Percentiles rank a stretch among this genome's conserved stretches.
Conservation (phyloP, 1,140 invertebrate genomes). For the Drosophila arawakana region DNA sequence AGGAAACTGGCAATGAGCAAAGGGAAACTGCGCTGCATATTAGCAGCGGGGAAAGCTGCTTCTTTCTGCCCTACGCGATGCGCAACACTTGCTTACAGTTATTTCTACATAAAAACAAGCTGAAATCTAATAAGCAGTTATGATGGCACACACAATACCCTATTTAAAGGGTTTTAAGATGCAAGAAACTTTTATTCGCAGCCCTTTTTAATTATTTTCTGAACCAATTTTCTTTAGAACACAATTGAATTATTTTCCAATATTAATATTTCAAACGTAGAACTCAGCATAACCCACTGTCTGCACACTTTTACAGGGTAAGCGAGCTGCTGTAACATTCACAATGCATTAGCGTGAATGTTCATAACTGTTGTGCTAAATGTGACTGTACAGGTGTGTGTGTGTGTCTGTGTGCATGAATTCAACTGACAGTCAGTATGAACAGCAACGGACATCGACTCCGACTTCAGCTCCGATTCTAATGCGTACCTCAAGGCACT, state of each 20-base stretch:
- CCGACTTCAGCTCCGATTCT: slow-evolving; percentile 39
- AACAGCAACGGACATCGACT: slow-evolving; percentile 12
- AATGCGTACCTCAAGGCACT: slow-evolving; percentile 73
- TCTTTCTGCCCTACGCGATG: slow-evolving; percentile 24
- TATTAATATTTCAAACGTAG: background rate
- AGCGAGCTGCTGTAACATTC: slow-evolving; percentile 67
- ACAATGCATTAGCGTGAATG: slow-evolving; percentile 78
- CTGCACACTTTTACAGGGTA: slow-evolving; percentile 8
- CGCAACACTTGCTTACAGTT: slow-evolving; percentile 49
- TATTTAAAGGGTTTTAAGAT: background rate
- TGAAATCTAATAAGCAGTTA: background rate
- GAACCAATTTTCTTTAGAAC: background rate
- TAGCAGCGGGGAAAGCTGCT: slow-evolving; percentile 38
- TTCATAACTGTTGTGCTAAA: slow-evolving; percentile 69
- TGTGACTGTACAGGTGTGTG: slow-evolving; percentile 21
- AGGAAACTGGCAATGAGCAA: background rate
- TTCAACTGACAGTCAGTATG: slow-evolving; percentile 53
- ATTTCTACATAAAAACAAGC: slow-evolving; percentile 49
- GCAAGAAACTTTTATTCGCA: background rate
- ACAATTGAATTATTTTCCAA: background rate
- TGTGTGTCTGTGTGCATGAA: slow-evolving; percentile 12
- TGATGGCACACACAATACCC: slow-evolving; percentile 18
- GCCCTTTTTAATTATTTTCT: background rate
- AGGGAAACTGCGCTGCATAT: slow-evolving; percentile 26
- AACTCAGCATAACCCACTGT: background rate